Conservation (phyloP, 2,113 vertebrate genomes). For the Cynopterus brachyotis region DNA sequence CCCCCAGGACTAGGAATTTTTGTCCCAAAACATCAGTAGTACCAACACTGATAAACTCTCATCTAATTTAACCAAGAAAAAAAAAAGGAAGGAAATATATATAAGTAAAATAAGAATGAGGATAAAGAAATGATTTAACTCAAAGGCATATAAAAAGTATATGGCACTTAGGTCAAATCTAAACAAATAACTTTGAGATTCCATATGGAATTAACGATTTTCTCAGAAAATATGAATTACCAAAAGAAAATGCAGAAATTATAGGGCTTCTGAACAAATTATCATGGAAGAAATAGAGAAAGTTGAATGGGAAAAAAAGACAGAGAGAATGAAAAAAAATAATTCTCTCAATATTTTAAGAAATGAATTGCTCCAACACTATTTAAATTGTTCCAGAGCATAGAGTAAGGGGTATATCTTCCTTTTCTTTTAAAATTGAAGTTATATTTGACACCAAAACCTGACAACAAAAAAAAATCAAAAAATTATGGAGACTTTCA, state of each 20-base stretch:
- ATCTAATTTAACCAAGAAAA: neutral
- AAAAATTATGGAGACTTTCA: neutral
- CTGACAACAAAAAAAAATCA: neutral
- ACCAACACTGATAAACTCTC: neutral
- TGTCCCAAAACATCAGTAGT: neutral
- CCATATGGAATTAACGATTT: neutral
- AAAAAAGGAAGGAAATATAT: neutral
- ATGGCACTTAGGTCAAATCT: neutral
- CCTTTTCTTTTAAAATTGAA: neutral
- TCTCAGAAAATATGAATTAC: neutral
- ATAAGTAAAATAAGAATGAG: neutral
- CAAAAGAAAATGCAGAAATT: neutral
- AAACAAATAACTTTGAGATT: neutral
- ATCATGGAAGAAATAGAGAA: neutral
- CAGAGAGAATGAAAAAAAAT: neutral
- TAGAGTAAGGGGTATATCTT: neutral
- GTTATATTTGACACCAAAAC: neutral
- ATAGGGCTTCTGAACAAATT: neutral
- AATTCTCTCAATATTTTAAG: neutral
- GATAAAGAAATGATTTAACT: neutral
- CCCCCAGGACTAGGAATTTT: neutral
- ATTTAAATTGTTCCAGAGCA: neutral
- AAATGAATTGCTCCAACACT: neutral
- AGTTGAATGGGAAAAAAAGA: neutral
- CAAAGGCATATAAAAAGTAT: neutral